Conservation (phyloP, 2,113 vertebrate genomes). For the Planiliza haematocheilus region DNA sequence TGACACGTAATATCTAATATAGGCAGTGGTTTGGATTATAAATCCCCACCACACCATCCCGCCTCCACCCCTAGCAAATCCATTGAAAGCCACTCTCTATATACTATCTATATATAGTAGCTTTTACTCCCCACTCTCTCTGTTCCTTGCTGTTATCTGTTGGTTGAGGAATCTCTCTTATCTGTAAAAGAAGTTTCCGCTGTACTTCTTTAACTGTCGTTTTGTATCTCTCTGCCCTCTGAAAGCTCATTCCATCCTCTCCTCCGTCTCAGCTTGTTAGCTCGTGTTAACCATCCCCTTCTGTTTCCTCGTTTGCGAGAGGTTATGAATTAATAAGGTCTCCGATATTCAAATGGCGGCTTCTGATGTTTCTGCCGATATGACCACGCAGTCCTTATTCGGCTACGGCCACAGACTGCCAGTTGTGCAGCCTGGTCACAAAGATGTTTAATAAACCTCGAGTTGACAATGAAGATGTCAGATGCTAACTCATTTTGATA, state of each 20-base stretch:
- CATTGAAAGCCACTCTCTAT: constrained; percentile 42
- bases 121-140: constrained; percentile 28
- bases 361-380: constrained; percentile 38
- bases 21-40: constrained; percentile 45
- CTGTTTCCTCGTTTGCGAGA: constrained; percentile 22
- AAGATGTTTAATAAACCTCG: constrained; percentile 45
- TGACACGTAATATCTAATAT: constrained; percentile 39
- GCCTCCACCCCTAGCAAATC: constrained; percentile 32
- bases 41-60: too few relatives aligned
- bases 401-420: constrained; percentile 33
- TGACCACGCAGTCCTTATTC: constrained; percentile 18
- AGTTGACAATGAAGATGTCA: constrained; percentile 55
- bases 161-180: constrained; percentile 35
- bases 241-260: constrained; percentile 5
- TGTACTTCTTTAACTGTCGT: constrained; percentile 2
- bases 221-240: constrained; percentile 28
- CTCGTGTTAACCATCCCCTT: constrained; percentile 12
- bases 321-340: constrained; percentile 43
- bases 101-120: constrained; percentile 33
- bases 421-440: constrained; percentile 34
- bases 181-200: constrained; percentile 32
- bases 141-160: constrained; percentile 40
- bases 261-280: constrained; percentile 26
- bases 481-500: constrained; percentile 51
- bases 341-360: constrained; percentile 26